Base-by-base conservation (phyloP, 2,113 vertebrate species). In the Crocuta crocuta region DNA sequence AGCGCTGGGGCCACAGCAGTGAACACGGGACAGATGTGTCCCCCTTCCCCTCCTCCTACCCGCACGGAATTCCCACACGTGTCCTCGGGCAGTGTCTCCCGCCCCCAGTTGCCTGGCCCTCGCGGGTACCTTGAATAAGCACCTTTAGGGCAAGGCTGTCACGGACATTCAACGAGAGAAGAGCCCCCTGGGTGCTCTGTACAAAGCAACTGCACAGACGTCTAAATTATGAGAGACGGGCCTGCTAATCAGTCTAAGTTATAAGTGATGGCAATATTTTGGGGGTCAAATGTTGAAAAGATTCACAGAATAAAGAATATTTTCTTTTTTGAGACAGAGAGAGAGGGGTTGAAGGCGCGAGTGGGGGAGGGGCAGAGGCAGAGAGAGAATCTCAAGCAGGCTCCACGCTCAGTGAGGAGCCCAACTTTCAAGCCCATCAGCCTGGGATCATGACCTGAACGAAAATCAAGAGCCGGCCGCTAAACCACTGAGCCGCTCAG, bases 91-190 rank as follows among this genome's bases (percentile, higher is more conserved):
- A 10, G 28, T 17, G 3, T 4, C 55, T 33, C 4, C 7, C 0
- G 45, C 28, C 23, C 33, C 45, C 24, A 7, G 39, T 26, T 5
- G 43, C 43, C 74, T 33, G 15, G n/a, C 43, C 65, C 26, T 94
- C 9, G 0, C n/a, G 66, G 15, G 8, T 4, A 0, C 35, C 2
- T 2, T 0, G 33, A 15, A 7, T 4, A 2, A 16, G 39, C 24
- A 13, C 61, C 35, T 8, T 1, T 39, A 35, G n/a, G 33, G 48
- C 28, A 5, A 1, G 31, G 26, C 2, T 23, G 4, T 5, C 24
- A 5, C 0, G 5, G 53, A 55, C n/a, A 28, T 13, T 26, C 73
- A 43, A 5, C 4, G 28, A 63, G 55, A 21, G 45, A 91, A 71
- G 11, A 19, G 3, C 65, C 13, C 1, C n/a, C 50, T 17, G 13